phyloP scores from a whole-genome alignment of 2,888 invertebrate genomes.

The Limenitis camilla region DNA sequence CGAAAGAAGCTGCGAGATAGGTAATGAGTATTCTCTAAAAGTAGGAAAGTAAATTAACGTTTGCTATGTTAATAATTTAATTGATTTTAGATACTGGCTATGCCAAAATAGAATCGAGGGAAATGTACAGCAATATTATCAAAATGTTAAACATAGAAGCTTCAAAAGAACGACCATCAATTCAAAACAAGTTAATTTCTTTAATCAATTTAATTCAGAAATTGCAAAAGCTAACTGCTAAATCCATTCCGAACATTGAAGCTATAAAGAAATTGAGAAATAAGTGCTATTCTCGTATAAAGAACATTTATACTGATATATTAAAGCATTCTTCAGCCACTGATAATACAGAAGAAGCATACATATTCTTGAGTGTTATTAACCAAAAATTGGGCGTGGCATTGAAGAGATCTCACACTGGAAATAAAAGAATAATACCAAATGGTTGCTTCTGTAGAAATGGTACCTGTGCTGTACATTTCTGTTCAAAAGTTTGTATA shows the following conservation, averaged over 20 bases:
- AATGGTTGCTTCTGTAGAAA: conserved; percentile 45
- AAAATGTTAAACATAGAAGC: conserved; percentile 36
- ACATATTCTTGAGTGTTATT: conserved; percentile 36
- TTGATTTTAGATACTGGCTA: conserved; percentile 28
- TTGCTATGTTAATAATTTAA: not conserved
- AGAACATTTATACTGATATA: conserved; percentile 37
- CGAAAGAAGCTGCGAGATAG: conserved; percentile 43
- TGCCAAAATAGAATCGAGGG: conserved; percentile 41
- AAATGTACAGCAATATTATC: conserved; percentile 36
- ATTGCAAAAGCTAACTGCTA: conserved; percentile 35
- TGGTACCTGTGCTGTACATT: conserved; percentile 35
- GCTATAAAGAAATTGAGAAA: conserved; percentile 36
- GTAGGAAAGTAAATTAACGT: no score
- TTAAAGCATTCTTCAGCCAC: conserved; percentile 24
- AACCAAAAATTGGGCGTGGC: conserved; percentile 44
- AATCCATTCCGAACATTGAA: conserved; percentile 25
- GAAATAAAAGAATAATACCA: conserved; percentile 40
- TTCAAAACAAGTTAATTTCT: conserved; percentile 30
- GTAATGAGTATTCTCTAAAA: conserved; percentile 26
- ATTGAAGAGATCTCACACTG: conserved; percentile 46
- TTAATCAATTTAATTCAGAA: conserved; percentile 32
- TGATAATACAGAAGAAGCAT: conserved; percentile 34
- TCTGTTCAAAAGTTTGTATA: conserved; percentile 42
- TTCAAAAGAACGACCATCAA: conserved; percentile 27
- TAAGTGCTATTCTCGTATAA: conserved; percentile 36